These are phyloP conservation scores for Struthidea cinerea DNA, from an alignment of 2,113 vertebrate genomes.

Conservation along the genomic window DNA sequence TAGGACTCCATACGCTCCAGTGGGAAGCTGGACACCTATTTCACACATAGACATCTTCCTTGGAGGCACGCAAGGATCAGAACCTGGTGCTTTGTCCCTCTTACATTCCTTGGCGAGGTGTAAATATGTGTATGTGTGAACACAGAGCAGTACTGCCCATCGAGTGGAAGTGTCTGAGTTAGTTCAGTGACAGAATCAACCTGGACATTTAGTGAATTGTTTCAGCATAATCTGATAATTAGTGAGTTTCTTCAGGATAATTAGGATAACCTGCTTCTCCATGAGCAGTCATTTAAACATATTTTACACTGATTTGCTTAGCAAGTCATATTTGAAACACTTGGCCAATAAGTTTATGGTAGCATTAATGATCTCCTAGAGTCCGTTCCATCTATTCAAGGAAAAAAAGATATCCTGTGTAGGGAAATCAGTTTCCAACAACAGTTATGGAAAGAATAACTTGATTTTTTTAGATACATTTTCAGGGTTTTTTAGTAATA, in stretches of 20 bases:
- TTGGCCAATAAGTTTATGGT: not conserved
- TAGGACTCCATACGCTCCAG: not conserved
- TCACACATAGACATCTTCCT: not conserved
- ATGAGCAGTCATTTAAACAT: not conserved
- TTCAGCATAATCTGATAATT: not conserved
- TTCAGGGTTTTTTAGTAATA: not conserved
- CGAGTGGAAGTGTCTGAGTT: accelerated
- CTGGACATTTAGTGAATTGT: not conserved
- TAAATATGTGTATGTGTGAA: not conserved
- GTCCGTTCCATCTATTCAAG: not conserved
- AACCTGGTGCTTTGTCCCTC: not conserved
- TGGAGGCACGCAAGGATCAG: not conserved
- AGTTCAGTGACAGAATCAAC: not conserved
- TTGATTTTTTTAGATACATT: not conserved
- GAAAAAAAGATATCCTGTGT: not conserved
- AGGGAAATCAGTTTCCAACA: not conserved
- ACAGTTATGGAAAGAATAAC: not conserved
- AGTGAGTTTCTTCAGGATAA: not conserved
- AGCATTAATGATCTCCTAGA: not conserved
- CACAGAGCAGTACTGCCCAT: not conserved
- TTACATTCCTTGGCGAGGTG: not conserved
- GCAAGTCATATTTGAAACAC: not conserved
- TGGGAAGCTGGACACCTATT: not conserved
- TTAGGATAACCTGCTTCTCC: not conserved
- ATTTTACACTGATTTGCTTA: not conserved